Conservation (phyloP, 2,888 invertebrate species). For the Leptopilina syphax region DNA sequence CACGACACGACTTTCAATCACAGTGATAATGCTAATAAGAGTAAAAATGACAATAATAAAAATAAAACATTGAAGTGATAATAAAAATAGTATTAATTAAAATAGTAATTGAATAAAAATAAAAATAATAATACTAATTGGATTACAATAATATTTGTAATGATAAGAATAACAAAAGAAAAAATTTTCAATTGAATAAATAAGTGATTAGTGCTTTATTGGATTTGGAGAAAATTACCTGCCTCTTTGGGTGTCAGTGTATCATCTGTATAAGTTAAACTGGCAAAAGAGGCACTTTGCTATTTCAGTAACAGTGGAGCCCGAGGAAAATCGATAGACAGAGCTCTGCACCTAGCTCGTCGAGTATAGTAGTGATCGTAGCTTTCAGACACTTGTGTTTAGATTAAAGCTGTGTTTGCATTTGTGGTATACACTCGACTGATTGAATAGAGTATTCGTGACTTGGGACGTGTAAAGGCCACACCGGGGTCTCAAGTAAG, state of each 20-base stretch:
- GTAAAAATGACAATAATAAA: no score
- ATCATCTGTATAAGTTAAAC: slow-evolving; percentile 19
- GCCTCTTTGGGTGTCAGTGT: not conserved
- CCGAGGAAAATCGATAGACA: slow-evolving; percentile 30
- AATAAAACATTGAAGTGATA: no score
- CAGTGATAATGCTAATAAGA: no score
- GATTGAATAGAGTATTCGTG: slow-evolving; percentile 38
- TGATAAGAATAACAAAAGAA: no score
- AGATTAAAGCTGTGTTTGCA: slow-evolving; percentile 33
- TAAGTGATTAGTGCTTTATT: no score
- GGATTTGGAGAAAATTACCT: no score
- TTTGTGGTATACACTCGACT: slow-evolving; percentile 27
- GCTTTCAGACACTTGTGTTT: slow-evolving; percentile 39
- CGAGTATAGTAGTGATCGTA: slow-evolving; percentile 11
- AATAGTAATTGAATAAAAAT: no score
- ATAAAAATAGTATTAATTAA: no score
- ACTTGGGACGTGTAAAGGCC: slow-evolving; percentile 15
- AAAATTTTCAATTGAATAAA: no score
- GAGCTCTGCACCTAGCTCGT: slow-evolving; percentile 16
- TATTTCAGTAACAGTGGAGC: slow-evolving; percentile 31
- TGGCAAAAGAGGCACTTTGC: slow-evolving; percentile 31
- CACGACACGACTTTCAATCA: no score
- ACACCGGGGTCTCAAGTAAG: slow-evolving; percentile 1
- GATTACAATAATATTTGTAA: no score
- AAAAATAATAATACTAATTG: no score